Conservation (phyloP, 2,797 vertebrate species). For the Hirundo rustica region DNA sequence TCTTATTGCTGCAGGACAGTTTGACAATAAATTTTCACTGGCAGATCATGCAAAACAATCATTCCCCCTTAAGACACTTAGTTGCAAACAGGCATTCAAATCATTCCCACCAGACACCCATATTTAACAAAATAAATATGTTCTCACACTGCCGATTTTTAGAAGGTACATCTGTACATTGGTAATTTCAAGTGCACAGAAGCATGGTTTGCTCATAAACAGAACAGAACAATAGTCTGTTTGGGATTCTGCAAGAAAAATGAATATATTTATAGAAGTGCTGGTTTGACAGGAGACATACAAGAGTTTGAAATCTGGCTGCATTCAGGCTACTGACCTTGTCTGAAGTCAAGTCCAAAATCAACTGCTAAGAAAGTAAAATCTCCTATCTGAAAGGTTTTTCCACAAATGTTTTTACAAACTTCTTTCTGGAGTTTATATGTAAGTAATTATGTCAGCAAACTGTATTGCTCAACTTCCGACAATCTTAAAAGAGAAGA, state of each 20-base stretch:
- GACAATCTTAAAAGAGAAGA: background rate
- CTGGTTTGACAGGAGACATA: background rate
- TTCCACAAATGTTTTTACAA: background rate
- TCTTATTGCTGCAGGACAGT: background rate
- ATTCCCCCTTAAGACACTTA: background rate
- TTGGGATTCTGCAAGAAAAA: background rate
- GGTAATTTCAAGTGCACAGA: background rate
- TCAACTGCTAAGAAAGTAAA: background rate
- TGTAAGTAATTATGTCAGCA: background rate
- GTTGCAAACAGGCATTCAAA: background rate
- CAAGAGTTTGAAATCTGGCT: background rate
- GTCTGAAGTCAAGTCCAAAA: background rate
- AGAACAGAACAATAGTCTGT: background rate
- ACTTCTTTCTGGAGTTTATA: background rate
- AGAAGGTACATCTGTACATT: background rate
- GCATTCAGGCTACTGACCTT: background rate
- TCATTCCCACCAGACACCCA: background rate
- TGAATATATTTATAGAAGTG: background rate
- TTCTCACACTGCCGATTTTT: background rate
- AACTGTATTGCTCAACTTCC: background rate
- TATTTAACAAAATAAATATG: background rate
- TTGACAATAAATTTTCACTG: background rate
- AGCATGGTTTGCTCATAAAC: background rate
- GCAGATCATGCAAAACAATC: background rate
- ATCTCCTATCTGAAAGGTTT: background rate